Evolutionary conservation across 2,113 vertebrate species (phyloP).

Genomic region (Aegotheles bennettii): DNA sequence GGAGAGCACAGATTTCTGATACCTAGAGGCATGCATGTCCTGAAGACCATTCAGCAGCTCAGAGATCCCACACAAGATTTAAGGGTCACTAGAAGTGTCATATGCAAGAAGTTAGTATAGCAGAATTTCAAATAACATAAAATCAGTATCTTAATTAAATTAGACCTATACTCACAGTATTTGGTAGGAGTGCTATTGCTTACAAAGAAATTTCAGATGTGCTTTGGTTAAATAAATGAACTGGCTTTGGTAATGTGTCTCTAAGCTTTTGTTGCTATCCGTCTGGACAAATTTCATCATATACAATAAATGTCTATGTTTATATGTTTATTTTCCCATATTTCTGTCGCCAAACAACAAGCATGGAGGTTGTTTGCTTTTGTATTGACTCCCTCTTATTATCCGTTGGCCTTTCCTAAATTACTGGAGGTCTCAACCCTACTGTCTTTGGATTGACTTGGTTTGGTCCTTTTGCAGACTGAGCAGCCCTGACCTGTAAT

Average conservation of each 20-base stretch:
- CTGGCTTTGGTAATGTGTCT: neutral
- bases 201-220: neutral
- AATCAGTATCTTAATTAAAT: neutral
- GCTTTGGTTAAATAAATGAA: neutral
- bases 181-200: neutral
- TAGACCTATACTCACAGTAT: neutral
- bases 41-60: neutral
- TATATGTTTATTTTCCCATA: neutral
- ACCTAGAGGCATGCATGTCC: neutral
- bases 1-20: neutral
- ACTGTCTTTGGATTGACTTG: neutral
- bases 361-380: neutral
- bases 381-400: neutral
- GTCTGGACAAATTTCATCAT: neutral
- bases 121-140: neutral
- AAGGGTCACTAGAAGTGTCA: neutral
- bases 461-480: neutral
- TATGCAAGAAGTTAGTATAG: neutral
- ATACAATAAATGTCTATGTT: neutral
- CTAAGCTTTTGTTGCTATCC: neutral
- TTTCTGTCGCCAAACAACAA: neutral
- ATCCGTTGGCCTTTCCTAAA: neutral
- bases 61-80: neutral
- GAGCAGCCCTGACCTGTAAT: neutral
- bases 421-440: neutral